phyloP scores from a whole-genome alignment of 1,140 invertebrate genomes.

The Eupristina koningsbergeri region DNA sequence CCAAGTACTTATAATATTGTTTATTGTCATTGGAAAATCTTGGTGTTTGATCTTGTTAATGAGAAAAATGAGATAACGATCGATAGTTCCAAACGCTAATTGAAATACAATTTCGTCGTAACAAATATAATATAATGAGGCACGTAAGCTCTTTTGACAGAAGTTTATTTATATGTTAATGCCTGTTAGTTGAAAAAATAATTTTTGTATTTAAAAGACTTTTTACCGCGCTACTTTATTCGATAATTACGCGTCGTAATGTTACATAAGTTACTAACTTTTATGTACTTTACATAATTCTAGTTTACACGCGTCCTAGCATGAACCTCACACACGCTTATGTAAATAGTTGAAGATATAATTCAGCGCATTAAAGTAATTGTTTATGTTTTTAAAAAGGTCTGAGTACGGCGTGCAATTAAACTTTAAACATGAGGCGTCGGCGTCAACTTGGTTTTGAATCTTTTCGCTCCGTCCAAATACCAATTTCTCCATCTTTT shows the following conservation, averaged over 20 bases:
- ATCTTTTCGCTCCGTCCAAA: not conserved
- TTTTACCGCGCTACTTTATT: not conserved
- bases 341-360: not conserved
- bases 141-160: not conserved
- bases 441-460: not conserved
- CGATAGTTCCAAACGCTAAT: not conserved
- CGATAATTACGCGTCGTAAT: not conserved
- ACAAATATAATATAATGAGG: not conserved
- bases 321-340: not conserved
- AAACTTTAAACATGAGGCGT: not conserved
- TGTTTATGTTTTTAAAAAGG: not conserved
- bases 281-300: conserved; percentile 10
- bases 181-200: not conserved
- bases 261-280: conserved; percentile 13
- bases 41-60: not conserved
- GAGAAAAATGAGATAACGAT: not conserved
- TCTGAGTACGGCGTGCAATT: not conserved
- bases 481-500: not conserved
- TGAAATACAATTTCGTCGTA: not conserved
- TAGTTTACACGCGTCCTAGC: not conserved
- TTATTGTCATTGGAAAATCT: not conserved
- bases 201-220: not conserved
- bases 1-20: not conserved
- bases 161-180: not conserved
- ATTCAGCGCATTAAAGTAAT: not conserved